phyloP scores from a whole-genome alignment of 2,113 vertebrate species.

The Chunga burmeisteri region DNA sequence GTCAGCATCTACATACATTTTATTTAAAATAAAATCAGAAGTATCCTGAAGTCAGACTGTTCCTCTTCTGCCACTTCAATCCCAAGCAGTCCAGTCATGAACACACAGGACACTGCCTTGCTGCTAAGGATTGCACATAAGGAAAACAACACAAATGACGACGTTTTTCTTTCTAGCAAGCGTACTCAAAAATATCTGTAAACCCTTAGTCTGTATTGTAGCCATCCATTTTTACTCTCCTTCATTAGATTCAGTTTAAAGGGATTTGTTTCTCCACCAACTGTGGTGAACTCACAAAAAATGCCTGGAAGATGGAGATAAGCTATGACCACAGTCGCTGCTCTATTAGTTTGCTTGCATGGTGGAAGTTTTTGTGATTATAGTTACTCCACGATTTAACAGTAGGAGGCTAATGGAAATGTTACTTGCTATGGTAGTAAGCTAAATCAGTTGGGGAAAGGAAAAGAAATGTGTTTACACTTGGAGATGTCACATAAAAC shows the following conservation, averaged over 20 bases:
- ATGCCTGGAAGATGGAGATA: constrained; percentile 57
- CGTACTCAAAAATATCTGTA: neutral
- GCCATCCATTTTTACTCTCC: neutral
- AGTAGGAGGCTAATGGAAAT: constrained; percentile 82
- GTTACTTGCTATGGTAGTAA: constrained; percentile 67
- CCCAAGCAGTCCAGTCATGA: neutral
- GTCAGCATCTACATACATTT: neutral
- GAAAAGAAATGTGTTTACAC: constrained; percentile 82
- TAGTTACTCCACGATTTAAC: constrained; percentile 78
- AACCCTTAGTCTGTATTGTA: neutral
- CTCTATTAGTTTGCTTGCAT: constrained; percentile 74
- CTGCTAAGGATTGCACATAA: neutral
- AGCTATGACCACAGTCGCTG: constrained; percentile 64
- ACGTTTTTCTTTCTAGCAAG: neutral
- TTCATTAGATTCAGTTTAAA: constrained; percentile 56
- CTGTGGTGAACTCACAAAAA: constrained; percentile 18
- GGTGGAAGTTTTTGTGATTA: constrained; percentile 72
- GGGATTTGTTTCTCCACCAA: constrained; percentile 53
- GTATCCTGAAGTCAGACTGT: neutral
- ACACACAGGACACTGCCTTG: neutral
- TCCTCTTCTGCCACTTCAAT: neutral
- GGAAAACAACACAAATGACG: neutral
- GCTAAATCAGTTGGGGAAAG: constrained; percentile 70
- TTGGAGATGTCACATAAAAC: constrained; percentile 79
- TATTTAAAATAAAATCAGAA: neutral